These are phyloP conservation scores for Parapsyche elsis DNA, from an alignment of 1,140 invertebrate genomes.

Conservation along the genomic window DNA sequence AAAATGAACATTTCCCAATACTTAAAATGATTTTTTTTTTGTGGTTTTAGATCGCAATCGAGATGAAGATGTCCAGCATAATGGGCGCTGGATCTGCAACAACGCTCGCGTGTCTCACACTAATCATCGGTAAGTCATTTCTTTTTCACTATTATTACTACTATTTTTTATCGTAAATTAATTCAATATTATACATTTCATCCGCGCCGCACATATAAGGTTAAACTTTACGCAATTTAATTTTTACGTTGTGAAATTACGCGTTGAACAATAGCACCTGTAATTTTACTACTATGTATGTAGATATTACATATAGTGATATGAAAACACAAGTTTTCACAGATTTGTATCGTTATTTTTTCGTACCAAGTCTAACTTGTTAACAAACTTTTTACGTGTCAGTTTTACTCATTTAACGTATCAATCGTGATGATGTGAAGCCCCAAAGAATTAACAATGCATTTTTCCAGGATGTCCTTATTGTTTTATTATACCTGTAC, in stretches of 20 bases:
- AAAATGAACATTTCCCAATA: background rate
- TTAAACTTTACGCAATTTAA: background rate
- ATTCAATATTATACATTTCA: background rate
- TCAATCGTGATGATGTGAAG: too few relatives aligned
- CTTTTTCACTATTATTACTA: background rate
- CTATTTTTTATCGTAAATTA: background rate
- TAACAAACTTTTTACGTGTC: too few relatives aligned
- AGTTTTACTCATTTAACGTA: too few relatives aligned
- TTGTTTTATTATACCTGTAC: too few relatives aligned
- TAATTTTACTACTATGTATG: too few relatives aligned
- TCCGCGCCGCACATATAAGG: background rate
- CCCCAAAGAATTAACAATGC: too few relatives aligned
- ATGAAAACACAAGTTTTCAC: too few relatives aligned
- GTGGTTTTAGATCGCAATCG: background rate
- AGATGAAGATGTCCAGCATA: background rate
- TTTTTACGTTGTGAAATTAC: background rate
- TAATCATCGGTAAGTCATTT: slow-evolving; percentile 16
- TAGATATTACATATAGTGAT: too few relatives aligned
- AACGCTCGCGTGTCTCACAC: background rate
- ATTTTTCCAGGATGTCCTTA: too few relatives aligned
- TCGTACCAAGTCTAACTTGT: too few relatives aligned
- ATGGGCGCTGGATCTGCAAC: background rate
- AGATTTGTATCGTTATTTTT: too few relatives aligned
- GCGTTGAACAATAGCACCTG: background rate
- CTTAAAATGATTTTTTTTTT: background rate